Evolutionary conservation across 2,113 vertebrate species (phyloP).

Genomic region (Theristicus caerulescens): DNA sequence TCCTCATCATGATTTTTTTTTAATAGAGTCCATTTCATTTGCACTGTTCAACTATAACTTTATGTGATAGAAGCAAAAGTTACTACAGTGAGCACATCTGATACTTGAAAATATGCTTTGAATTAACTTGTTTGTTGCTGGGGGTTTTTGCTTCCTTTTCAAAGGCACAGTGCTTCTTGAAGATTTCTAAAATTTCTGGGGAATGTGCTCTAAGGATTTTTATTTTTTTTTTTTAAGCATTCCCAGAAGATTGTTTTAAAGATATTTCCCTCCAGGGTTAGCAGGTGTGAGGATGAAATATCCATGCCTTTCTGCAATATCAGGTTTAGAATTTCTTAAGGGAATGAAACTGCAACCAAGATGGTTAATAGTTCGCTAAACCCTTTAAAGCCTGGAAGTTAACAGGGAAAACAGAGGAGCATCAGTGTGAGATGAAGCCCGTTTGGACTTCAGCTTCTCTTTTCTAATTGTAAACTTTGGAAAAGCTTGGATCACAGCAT

Average conservation of each 20-base stretch:
- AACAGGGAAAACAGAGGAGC: background rate
- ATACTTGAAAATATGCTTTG: slow-evolving; percentile 46
- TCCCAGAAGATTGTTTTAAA: slow-evolving; percentile 59
- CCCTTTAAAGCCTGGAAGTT: slow-evolving; percentile 41
- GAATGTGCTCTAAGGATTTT: slow-evolving; percentile 38
- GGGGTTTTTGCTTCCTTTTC: slow-evolving; percentile 27
- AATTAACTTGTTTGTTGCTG: slow-evolving; percentile 21
- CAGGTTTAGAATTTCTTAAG: slow-evolving; percentile 56
- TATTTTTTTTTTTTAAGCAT: background rate
- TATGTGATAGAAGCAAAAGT: background rate
- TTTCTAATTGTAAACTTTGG: background rate
- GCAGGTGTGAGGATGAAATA: slow-evolving; percentile 65
- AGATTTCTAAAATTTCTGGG: slow-evolving; percentile 52
- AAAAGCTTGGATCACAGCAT: background rate
- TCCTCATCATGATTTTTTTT: background rate
- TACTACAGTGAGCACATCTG: background rate
- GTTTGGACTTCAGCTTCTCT: background rate
- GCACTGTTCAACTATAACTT: background rate
- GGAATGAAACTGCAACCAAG: slow-evolving; percentile 9
- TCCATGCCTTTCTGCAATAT: slow-evolving; percentile 57
- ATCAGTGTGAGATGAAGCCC: background rate
- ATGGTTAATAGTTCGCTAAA: slow-evolving; percentile 18
- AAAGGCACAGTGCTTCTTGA: slow-evolving; percentile 39
- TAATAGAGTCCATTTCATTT: background rate
- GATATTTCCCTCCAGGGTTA: slow-evolving; percentile 65